Conservation (phyloP, 2,888 invertebrate genomes). For the Eugnorisma glareosa region DNA sequence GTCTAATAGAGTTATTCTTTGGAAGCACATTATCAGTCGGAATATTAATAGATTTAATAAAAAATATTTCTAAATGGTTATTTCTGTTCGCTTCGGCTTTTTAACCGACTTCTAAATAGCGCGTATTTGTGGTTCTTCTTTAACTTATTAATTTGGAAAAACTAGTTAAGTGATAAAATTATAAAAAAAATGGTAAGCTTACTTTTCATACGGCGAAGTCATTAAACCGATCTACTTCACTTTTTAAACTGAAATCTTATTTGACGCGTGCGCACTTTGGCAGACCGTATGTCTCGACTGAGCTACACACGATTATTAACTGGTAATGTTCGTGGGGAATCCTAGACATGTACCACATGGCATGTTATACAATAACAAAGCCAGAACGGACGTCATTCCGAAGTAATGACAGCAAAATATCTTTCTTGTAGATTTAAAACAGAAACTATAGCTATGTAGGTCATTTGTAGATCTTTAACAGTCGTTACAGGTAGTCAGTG, state of each 20-base stretch:
- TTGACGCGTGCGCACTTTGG: constrained; percentile 8
- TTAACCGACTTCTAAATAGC: neutral
- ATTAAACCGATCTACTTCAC: constrained; percentile 13
- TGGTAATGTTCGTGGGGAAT: constrained; percentile 24
- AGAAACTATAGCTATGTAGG: neutral
- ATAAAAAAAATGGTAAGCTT: constrained; percentile 13
- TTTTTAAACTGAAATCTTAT: neutral
- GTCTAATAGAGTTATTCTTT: neutral
- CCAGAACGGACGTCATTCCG: constrained; percentile 11
- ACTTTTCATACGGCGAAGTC: constrained; percentile 58
- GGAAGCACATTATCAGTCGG: neutral
- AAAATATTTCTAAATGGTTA: no score
- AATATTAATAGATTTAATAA: neutral
- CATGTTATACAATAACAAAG: constrained; percentile 17
- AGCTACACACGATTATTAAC: neutral
- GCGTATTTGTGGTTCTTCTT: neutral
- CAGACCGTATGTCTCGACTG: constrained; percentile 16
- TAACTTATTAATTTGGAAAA: neutral
- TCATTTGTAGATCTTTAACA: neutral
- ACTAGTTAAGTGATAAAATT: neutral
- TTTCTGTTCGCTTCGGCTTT: neutral
- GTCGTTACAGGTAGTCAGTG: neutral
- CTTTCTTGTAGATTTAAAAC: neutral
- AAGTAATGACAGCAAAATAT: constrained; percentile 20
- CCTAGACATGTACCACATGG: constrained; percentile 33